A percentile compares a stretch with the other conserved stretches of the same genome.
phyloP scores from a whole-genome alignment of 1,140 invertebrate species.

The Drosophila albomicans region DNA sequence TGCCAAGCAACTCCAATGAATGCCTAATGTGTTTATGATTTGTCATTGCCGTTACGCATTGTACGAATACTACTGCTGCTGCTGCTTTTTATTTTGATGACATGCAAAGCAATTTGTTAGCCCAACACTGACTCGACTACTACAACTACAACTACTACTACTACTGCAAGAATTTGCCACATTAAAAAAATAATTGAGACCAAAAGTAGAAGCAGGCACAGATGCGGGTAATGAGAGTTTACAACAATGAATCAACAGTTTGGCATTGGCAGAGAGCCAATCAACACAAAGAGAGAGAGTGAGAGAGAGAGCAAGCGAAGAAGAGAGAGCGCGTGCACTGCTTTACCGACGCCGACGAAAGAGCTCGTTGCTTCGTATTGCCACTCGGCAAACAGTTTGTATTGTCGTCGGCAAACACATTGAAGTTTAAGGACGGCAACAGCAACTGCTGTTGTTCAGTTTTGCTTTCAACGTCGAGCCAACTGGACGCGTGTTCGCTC shows the following conservation, averaged over 20 bases:
- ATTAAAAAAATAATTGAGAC: constrained; percentile 36
- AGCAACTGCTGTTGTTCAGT: constrained; percentile 50
- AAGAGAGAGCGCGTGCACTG: constrained; percentile 40
- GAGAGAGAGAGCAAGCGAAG: constrained; percentile 30
- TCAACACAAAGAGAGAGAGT: constrained; percentile 1
- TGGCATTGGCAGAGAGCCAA: constrained; percentile 51
- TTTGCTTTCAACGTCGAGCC: constrained; percentile 60
- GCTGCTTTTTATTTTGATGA: constrained; percentile 38
- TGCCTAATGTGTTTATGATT: constrained; percentile 66
- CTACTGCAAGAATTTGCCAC: constrained; percentile 33
- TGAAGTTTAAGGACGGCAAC: constrained; percentile 73
- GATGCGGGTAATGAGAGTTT: constrained; percentile 9
- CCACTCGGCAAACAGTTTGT: not conserved
- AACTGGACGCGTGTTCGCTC: constrained; percentile 55
- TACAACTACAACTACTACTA: not conserved
- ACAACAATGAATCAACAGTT: constrained; percentile 71
- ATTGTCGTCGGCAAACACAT: constrained; percentile 6
- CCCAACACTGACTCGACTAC: not conserved
- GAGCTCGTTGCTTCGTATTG: constrained; percentile 12
- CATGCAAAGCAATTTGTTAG: constrained; percentile 51
- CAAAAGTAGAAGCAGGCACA: constrained; percentile 10
- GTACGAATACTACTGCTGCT: constrained; percentile 11
- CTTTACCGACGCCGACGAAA: constrained; percentile 61
- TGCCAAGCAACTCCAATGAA: constrained; percentile 48
- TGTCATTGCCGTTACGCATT: constrained; percentile 44